These are phyloP conservation scores for Heterotis niloticus DNA, from an alignment of 2,113 vertebrate genomes.

Conservation along the genomic window DNA sequence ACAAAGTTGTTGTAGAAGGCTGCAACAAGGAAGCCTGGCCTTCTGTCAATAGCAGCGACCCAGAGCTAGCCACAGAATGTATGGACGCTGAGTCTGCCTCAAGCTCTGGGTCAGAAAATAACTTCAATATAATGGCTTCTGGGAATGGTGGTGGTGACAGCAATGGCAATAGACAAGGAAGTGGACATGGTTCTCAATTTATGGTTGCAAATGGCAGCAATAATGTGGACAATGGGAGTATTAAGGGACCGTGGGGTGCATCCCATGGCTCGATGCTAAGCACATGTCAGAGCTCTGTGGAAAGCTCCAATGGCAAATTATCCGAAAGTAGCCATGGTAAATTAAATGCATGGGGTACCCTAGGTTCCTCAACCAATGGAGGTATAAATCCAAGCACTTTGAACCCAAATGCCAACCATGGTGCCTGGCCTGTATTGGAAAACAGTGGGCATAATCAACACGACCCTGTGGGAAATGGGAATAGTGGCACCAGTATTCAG, in stretches of 20 bases:
- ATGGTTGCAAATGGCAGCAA: constrained; percentile 83
- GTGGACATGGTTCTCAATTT: constrained; percentile 67
- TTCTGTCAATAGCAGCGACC: constrained; percentile 78
- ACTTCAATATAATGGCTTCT: constrained; percentile 75
- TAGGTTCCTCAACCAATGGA: constrained; percentile 81
- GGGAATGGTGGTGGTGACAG: constrained; percentile 69
- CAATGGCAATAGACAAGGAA: constrained; percentile 74
- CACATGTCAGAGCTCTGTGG: constrained; percentile 78
- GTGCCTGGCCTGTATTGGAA: constrained; percentile 90
- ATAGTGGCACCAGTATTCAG: constrained; percentile 70
- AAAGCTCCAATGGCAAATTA: constrained; percentile 70
- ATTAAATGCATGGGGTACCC: constrained; percentile 74
- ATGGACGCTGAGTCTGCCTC: constrained; percentile 90
- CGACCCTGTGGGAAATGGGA: constrained; percentile 73
- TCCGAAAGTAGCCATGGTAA: constrained; percentile 73
- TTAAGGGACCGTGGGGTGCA: constrained; percentile 72
- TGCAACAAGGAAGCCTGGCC: constrained; percentile 82
- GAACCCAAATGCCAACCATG: constrained; percentile 93
- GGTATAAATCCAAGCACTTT: constrained; percentile 93
- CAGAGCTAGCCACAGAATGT: constrained; percentile 90
- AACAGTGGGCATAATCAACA: constrained; percentile 75
- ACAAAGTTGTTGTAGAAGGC: constrained; percentile 86
- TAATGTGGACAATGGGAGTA: constrained; percentile 83
- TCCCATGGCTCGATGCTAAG: constrained; percentile 74
- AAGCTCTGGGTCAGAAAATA: constrained; percentile 83